Conservation (phyloP, 2,113 vertebrate genomes). For the Pelmatolapia mariae region DNA sequence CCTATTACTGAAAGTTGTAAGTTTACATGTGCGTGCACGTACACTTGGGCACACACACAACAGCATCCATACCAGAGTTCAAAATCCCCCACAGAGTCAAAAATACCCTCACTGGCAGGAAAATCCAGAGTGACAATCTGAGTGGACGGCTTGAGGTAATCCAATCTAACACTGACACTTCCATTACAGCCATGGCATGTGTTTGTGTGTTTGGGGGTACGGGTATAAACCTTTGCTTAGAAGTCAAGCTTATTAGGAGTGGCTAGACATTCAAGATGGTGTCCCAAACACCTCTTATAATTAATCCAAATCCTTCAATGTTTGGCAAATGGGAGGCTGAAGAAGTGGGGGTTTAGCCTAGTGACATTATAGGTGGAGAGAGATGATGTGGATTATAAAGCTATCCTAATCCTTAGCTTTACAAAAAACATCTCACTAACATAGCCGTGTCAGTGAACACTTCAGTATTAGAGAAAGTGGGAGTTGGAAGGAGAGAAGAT, state of each 20-base stretch:
- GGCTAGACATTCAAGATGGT: slow-evolving; percentile 17
- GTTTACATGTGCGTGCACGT: background rate
- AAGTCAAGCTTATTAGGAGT: slow-evolving; percentile 46
- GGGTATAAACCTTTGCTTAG: slow-evolving; percentile 34
- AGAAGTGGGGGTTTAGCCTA: background rate
- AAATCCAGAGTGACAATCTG: slow-evolving; percentile 59
- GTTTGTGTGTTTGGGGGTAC: background rate
- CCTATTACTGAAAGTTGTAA: background rate
- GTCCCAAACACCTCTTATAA: slow-evolving; percentile 17
- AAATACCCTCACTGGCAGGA: slow-evolving; percentile 2
- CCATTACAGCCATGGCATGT: slow-evolving; percentile 44
- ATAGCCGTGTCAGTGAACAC: background rate
- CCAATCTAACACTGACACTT: slow-evolving; percentile 66
- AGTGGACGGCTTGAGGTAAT: slow-evolving; percentile 59
- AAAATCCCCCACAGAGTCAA: background rate
- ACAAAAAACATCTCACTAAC: background rate
- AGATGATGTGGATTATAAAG: slow-evolving; percentile 15
- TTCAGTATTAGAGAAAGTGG: background rate
- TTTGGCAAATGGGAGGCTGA: background rate
- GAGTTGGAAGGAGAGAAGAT: background rate
- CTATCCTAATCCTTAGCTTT: background rate
- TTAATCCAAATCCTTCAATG: slow-evolving; percentile 37
- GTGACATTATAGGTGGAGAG: background rate
- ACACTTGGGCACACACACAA: background rate
- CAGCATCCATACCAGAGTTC: background rate